Base-by-base conservation (phyloP, 2,113 vertebrate genomes). In the Pelusios castaneus region DNA sequence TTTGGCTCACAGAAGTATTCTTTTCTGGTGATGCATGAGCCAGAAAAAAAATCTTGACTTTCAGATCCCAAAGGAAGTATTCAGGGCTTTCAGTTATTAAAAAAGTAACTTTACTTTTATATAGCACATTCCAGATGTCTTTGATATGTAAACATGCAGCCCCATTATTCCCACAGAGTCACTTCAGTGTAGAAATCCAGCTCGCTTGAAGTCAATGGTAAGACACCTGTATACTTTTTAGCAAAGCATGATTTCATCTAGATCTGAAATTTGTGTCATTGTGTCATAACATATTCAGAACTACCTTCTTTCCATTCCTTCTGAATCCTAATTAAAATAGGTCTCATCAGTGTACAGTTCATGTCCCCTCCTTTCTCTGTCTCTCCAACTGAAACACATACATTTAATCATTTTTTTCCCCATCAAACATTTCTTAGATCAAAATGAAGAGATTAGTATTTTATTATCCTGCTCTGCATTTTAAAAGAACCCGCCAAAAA, bases 71-170 rank as follows among this genome's bases (percentile, higher is more conserved):
- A 19, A 17, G 70, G 47, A 67, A 49, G 52, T 58, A 78, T 80
- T 49, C 80, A 70, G 70, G 49, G 55, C 70, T 47, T 49, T 47
- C 49, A 47, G 25, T 87, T 83, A 86, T 67, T 49, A 82, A 87
- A 82, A 67, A 76, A 82, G 13, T 19, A 52, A 77, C n/a, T 76
- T 58, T 75, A 51, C 43, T 60, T 87, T 79, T 91, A 54, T 83
- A 82, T 78, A 82, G 73, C 43, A 25, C 25, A 45, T 76, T 45
- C 12, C 13, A 45, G 70, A 87, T 55, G 51, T 78, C 17, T 3
- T 70, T 82, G 84, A 63, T 67, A 77, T 63, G 78, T 87, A 91
- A 91, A 91, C 76, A 87, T 87, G 84, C 79, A 77, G 38, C 70
- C 51, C 81, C 47, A 52, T 91, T 87, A 87, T 91, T 83, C 82